phyloP scores from a whole-genome alignment of 2,888 invertebrate genomes.

The Hemithea aestivaria region DNA sequence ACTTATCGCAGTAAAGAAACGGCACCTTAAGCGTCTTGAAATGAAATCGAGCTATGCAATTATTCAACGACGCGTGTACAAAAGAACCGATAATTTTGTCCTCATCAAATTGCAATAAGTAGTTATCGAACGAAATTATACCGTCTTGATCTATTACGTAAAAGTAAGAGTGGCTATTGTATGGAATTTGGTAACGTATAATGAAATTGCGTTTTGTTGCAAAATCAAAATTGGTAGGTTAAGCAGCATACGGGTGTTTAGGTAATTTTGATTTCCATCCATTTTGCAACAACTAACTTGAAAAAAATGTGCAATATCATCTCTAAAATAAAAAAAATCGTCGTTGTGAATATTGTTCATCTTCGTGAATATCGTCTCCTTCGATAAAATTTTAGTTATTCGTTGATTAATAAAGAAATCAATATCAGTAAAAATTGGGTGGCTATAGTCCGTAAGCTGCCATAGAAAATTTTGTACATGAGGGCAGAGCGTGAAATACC shows the following conservation, averaged over 20 bases:
- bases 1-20: conserved; percentile 1
- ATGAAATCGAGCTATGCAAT: conserved; percentile 37
- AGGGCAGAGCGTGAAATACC: too few species aligned
- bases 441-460: too few species aligned
- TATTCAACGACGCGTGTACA: conserved; percentile 43
- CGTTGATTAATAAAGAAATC: too few species aligned
- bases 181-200: conserved; percentile 16
- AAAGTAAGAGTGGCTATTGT: conserved; percentile 43
- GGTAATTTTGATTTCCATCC: conserved; percentile 11
- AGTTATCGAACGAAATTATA: conserved; percentile 38
- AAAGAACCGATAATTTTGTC: conserved; percentile 55
- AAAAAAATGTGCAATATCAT: too few species aligned
- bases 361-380: too few species aligned
- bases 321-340: too few species aligned
- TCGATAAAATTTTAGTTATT: too few species aligned
- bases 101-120: conserved; percentile 42
- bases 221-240: conserved; percentile 14
- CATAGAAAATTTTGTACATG: too few species aligned
- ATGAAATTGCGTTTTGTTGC: conserved; percentile 11
- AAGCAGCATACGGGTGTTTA: conserved; percentile 6
- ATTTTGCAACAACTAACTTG: too few species aligned
- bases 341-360: too few species aligned
- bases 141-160: conserved; percentile 39
- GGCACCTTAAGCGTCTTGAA: conserved; percentile 27
- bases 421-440: too few species aligned